Conservation (phyloP, 2,113 vertebrate species). For the Boulengeromyrus knoepffleri region DNA sequence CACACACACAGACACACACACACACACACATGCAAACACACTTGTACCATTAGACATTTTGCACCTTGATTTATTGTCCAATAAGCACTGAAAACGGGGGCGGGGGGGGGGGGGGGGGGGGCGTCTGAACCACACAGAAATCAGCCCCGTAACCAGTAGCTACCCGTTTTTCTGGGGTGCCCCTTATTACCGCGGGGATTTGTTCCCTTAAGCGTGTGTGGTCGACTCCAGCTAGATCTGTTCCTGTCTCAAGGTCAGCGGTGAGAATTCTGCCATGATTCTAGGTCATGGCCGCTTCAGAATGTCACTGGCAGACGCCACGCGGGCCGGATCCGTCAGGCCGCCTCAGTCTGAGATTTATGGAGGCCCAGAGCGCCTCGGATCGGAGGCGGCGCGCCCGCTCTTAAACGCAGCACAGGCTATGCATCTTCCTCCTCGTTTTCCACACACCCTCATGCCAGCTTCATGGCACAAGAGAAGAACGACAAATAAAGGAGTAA, state of each 20-base stretch:
- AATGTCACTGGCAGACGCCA: neutral
- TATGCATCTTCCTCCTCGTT: neutral
- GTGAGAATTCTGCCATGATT: slow-evolving; percentile 1
- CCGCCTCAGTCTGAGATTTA: neutral
- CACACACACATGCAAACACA: neutral
- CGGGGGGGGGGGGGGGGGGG: neutral
- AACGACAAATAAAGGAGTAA: neutral
- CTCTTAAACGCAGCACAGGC: neutral
- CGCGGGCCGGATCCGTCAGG: neutral
- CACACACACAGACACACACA: too few species aligned
- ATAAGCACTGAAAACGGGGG: neutral
- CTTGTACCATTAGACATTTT: neutral
- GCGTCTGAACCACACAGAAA: neutral
- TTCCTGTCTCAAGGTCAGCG: neutral
- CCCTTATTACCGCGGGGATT: neutral
- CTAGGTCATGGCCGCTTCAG: slow-evolving; percentile 3
- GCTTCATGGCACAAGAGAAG: neutral
- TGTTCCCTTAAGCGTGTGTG: neutral
- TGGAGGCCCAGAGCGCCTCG: neutral
- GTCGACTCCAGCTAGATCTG: neutral
- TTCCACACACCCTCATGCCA: neutral
- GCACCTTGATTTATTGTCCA: slow-evolving; percentile 4
- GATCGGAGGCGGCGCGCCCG: neutral
- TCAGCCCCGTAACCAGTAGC: neutral
- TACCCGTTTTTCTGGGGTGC: neutral